Conservation (phyloP, 2,113 vertebrate species). For the Cynocephalus volans region DNA sequence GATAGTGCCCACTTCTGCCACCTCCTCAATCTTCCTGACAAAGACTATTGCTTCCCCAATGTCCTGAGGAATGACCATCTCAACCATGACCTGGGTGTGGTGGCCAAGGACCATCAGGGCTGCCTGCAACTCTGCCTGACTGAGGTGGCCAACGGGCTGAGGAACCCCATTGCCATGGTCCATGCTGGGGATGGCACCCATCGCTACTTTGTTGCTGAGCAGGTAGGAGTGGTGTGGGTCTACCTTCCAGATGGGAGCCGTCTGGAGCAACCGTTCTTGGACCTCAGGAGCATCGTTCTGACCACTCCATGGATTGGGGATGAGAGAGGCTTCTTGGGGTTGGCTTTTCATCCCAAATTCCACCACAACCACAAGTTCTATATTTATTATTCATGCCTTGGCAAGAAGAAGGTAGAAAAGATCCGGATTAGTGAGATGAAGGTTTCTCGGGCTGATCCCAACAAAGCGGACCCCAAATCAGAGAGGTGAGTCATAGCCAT, state of each 20-base stretch:
- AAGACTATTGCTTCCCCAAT: conserved; percentile 93
- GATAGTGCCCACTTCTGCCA: conserved; percentile 89
- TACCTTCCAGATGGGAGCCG: conserved; percentile 90
- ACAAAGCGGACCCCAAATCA: conserved; percentile 90
- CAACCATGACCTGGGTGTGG: conserved; percentile 88
- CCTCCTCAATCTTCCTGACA: conserved; percentile 89
- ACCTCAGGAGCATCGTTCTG: conserved; percentile 91
- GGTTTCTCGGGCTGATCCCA: conserved; percentile 90
- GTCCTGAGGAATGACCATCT: conserved; percentile 89
- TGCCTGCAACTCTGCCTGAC: conserved; percentile 93
- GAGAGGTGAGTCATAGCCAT: conserved; percentile 89
- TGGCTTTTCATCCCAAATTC: conserved; percentile 93
- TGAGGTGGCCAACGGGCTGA: conserved; percentile 91
- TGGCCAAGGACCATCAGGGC: conserved; percentile 86
- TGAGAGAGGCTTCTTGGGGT: conserved; percentile 93
- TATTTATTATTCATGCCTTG: conserved; percentile 91
- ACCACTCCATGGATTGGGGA: conserved; percentile 92
- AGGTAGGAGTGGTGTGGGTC: conserved; percentile 93
- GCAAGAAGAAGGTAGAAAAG: conserved; percentile 89
- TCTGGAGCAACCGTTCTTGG: conserved; percentile 92
- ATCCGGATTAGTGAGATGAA: conserved; percentile 93
- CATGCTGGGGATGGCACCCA: conserved; percentile 91
- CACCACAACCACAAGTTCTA: conserved; percentile 92
- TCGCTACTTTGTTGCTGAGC: conserved; percentile 91
- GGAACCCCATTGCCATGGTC: conserved; percentile 92